Base-by-base conservation (phyloP, 2,797 vertebrate species). In the Acrossocheilus fasciatus region DNA sequence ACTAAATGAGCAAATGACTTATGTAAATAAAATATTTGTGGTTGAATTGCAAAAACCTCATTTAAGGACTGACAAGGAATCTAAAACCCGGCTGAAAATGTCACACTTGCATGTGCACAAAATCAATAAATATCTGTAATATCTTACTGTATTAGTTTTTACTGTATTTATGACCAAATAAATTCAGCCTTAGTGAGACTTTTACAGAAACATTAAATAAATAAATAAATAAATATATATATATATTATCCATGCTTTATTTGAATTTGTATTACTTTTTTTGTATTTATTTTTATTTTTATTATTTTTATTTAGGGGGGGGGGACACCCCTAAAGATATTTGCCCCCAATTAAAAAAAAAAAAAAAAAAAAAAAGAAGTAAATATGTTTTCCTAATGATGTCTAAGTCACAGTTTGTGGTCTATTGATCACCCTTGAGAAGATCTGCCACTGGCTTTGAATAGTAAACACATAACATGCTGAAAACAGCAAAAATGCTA, bases 391-490 rank as follows among this genome's bases (percentile, higher is more conserved):
- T 57, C 52, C 82, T 87, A 85, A 88, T 90, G 47, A 85, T 68
- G 23, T 74, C n/a, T n/a, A 54, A 75, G 54, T 41, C 45, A 20
- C 36, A 50, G 45, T 39, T 59, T 64, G 18, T 62, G 59, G 69
- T 76, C 82, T 85, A 59, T 50, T 76, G 89, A 69, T 83, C 77
- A 74, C 72, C 78, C 43, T 74, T 86, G 86, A 87, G 76, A 84
- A 75, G 73, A 68, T 43, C 14, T 74, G 62, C 86, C 89, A 85
- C 87, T 69, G 82, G 81, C 86, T 88, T 74, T 91, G 84, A 89
- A 87, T 62, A 82, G 80, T 83, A 87, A 90, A 87, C 79, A 81
- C 62, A 76, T 47, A 75, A 64, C 73, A 64, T 68, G 62, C 43
- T 68, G 66, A 70, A 59, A 72, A 57, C 47, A 54, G 66, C 47